Evolutionary conservation across 2,888 invertebrate species (phyloP), one percentile per base, ranked within the genome.

Genomic region (Agriopis leucophaearia): DNA sequence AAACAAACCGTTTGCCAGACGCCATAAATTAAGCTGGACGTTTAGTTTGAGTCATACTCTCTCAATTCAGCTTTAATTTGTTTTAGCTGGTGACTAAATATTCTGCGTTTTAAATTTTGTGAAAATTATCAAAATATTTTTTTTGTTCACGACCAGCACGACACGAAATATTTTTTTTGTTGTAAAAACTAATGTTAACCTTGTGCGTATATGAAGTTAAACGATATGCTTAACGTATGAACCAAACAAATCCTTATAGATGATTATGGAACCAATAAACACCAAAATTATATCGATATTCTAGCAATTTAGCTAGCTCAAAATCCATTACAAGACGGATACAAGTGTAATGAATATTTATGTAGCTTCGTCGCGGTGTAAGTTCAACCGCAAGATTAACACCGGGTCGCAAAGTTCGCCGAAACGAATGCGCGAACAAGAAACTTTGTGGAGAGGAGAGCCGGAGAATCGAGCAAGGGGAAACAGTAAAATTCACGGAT

Each of bases 401-500:
- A 84, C 82, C 78, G 75, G 69, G 75, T 70, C 74, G 74, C 74
- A 71, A 80, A 83, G 77, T 80, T 77, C 64, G 63, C 64, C 71
- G 74, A 78, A 74, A 79, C 78, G 78, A 82, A 84, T 81, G 84
- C 84, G 85, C 81, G 85, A 88, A 88, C 87, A 85, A 81, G 77
- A 85, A 89, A 89, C 82, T 88, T 89, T 81, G 82, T 75, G 80
- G 80, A 77, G 62, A 60, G 79, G 80, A 76, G 62, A 60, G 51
- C 35, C 50, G 51, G 66, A 56, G 74, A 79, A 82, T 82, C 82
- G 82, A 78, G 80, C 80, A 71, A 81, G 80, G 81, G 88, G 85
- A 88, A 90, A 88, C 90, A 89, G 90, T 91, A 90, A 91, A 91
- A 91, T 91, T 88, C 83, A 89, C 89, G 88, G 88, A 83, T 88